Evolutionary conservation across 2,113 vertebrate genomes (phyloP).

Genomic region (Progne subis): DNA sequence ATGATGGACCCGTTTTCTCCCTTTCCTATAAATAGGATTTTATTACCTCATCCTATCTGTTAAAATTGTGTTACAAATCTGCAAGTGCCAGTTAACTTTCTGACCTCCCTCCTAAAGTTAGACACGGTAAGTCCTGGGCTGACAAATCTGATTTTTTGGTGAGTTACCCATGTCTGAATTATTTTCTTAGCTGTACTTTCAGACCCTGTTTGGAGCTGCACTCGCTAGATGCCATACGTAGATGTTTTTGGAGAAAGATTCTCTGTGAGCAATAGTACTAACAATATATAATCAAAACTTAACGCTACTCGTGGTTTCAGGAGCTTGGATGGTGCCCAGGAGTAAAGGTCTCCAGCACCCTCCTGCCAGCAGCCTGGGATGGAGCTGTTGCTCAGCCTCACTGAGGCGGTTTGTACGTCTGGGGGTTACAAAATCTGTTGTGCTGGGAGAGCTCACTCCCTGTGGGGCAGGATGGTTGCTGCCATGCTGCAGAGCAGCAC

Average conservation of each 20-base stretch:
- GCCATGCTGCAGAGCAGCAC: background rate
- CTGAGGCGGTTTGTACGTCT: background rate
- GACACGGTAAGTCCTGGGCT: background rate
- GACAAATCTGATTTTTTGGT: background rate
- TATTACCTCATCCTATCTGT: background rate
- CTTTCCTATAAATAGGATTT: background rate
- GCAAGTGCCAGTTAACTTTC: background rate
- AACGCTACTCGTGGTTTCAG: background rate
- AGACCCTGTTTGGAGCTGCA: background rate
- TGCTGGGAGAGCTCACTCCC: background rate
- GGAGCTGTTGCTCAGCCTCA: background rate
- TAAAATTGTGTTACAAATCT: background rate
- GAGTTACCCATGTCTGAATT: background rate
- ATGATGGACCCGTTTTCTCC: background rate
- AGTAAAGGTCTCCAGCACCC: background rate
- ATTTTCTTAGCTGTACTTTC: background rate
- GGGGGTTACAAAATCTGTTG: background rate
- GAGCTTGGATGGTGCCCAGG: background rate
- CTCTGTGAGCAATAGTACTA: background rate
- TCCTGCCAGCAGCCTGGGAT: background rate
- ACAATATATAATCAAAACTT: background rate
- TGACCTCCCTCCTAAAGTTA: background rate
- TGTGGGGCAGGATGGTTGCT: background rate
- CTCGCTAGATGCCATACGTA: rapidly evolving
- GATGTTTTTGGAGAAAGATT: background rate